Base-by-base conservation (phyloP, 2,113 vertebrate genomes). In the Cottus gobio region DNA sequence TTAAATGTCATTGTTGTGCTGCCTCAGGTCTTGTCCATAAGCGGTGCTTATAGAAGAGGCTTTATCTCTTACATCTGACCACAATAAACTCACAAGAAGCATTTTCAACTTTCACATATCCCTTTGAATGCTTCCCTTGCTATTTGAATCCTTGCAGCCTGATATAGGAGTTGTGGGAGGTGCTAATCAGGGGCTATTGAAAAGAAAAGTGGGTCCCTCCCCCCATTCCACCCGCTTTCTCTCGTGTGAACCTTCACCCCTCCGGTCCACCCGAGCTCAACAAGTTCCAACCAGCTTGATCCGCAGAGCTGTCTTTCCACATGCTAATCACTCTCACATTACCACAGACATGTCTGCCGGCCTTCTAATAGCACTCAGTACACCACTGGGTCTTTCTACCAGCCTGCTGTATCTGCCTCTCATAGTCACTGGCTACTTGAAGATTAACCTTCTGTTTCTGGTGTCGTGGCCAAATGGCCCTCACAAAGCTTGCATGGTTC, bases 241-340 rank as follows among this genome's bases (percentile, higher is more conserved):
- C 46, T 52, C 46, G 22, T 70, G 34, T 62, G 24, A 68, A 34
- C 58, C 56, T 67, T 82, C 26, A 42, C 42, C 64, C 36, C 57
- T 7, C 1, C 24, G 30, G 37, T 61, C 8, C 42, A 34, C 9
- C 37, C 42, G n/a, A 26, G 62, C 22, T 74, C 63, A 73, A 63
- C 70, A 74, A 84, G 71, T 26, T 48, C 76, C 30, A 44, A 78
- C 63, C 75, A 54, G 80, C 80, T 75, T 44, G 56, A 44, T 42
- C 15, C 5, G 10, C 26, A 30, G 18, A 69, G 58, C 68, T 11
- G 39, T 44, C 50, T 31, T 65, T 84, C 80, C 50, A 79, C 66
- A 84, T 84, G 77, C 50, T 75, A 71, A 71, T 84, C 16, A 31
- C 50, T 20, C 8, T 20, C 67, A 30, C n/a, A 44, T 70, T 76